A percentile compares a stretch with the other conserved stretches of the same genome.
phyloP scores from a whole-genome alignment of 2,797 vertebrate species.

The Phalloptychus januarius region DNA sequence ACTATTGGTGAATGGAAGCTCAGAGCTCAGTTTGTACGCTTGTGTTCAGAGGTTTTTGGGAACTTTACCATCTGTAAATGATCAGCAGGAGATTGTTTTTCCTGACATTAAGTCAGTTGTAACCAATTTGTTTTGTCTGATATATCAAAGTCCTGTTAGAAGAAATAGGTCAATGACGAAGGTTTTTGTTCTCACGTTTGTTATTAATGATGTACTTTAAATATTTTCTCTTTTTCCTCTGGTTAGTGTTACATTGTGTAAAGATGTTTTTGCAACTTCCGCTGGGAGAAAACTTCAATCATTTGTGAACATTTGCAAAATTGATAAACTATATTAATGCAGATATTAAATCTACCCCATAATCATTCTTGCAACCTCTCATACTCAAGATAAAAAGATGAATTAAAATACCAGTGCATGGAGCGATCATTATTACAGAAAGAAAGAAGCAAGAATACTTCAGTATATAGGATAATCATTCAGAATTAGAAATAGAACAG shows the following conservation, averaged over 20 bases:
- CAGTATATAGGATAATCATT: neutral
- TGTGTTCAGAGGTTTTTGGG: slow-evolving; percentile 30
- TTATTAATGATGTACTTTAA: neutral
- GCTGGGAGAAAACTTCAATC: neutral
- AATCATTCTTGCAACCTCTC: neutral
- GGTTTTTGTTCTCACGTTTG: no score
- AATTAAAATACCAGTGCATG: neutral
- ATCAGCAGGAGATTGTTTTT: slow-evolving; percentile 18
- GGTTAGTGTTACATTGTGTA: neutral
- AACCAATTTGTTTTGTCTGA: neutral
- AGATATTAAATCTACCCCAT: neutral
- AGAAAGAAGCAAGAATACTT: neutral
- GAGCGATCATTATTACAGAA: neutral
- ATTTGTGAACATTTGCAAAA: neutral
- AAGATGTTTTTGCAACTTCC: neutral
- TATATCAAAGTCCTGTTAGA: neutral
- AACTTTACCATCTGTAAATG: slow-evolving; percentile 45
- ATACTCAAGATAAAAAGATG: neutral
- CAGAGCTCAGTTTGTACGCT: slow-evolving; percentile 11
- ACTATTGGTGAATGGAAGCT: slow-evolving; percentile 27
- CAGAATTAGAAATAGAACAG: neutral
- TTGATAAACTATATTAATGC: neutral
- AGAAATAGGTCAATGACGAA: neutral
- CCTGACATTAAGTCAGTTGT: neutral
- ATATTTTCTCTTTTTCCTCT: neutral